Percentiles rank a stretch among this genome's conserved stretches.
Conservation (phyloP, 1,140 invertebrate genomes). For the Mercenaria mercenaria region DNA sequence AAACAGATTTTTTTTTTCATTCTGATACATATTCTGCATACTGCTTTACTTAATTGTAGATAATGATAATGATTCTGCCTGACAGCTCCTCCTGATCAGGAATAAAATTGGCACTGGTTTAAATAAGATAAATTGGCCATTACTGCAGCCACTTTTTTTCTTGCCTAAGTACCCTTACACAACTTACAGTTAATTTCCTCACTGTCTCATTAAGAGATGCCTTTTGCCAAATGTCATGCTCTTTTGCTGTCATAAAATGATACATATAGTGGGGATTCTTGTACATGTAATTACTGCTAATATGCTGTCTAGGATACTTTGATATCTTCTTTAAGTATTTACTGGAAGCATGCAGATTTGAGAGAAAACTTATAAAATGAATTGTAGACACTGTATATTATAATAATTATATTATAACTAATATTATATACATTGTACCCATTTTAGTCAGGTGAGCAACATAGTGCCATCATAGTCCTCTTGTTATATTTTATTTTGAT, state of each 20-base stretch:
- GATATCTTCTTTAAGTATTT: no score
- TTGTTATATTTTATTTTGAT: no score
- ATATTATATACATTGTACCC: no score
- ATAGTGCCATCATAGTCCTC: no score
- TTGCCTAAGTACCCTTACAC: not conserved
- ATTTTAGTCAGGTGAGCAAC: no score
- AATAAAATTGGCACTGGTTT: not conserved
- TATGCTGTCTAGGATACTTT: not conserved
- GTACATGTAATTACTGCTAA: not conserved
- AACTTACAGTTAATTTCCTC: not conserved
- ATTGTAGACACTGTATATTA: no score
- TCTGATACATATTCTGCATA: no score
- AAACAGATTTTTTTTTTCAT: no score
- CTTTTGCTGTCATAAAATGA: constrained; percentile 11
- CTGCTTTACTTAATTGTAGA: not conserved
- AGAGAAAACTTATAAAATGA: no score
- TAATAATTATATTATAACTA: no score
- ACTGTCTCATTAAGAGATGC: not conserved
- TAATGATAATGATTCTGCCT: not conserved
- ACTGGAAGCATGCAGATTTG: no score
- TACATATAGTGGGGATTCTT: not conserved
- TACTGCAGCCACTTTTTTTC: not conserved
- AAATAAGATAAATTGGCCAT: constrained; percentile 1
- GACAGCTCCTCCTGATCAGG: not conserved
- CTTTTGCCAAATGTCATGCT: constrained; percentile 15